A percentile compares a stretch with the other conserved stretches of the same genome.
phyloP scores from a whole-genome alignment of 2,797 vertebrate species.

The Triplophysa yarkandensis region DNA sequence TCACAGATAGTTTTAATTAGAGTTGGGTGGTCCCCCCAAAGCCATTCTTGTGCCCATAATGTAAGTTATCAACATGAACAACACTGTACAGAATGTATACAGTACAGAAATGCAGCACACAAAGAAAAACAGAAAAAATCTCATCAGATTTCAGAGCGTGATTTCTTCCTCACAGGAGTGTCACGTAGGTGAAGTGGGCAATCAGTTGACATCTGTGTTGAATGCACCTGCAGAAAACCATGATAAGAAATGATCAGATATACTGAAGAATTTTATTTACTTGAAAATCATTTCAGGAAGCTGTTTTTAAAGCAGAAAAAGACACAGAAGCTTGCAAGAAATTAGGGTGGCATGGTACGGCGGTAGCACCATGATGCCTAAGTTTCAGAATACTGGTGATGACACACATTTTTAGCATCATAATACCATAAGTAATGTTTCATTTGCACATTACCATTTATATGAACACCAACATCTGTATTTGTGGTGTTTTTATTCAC shows the following conservation, averaged over 20 bases:
- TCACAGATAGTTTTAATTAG: no score
- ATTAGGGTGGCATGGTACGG: no score
- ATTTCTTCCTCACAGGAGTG: slow-evolving; percentile 33
- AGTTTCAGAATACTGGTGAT: no score
- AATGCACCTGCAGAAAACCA: slow-evolving; percentile 8
- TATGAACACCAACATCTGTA: no score
- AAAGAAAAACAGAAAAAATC: slow-evolving; percentile 18
- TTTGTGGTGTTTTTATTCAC: no score
- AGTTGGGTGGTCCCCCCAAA: background rate
- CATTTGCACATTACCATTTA: no score
- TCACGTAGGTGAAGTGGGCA: slow-evolving; percentile 10
- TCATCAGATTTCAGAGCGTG: slow-evolving; percentile 32
- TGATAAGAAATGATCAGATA: slow-evolving; percentile 25
- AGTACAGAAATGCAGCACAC: slow-evolving; percentile 17
- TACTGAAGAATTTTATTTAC: slow-evolving; percentile 7
- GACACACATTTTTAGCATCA: no score
- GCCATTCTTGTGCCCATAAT: background rate
- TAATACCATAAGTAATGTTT: no score
- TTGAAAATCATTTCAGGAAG: background rate
- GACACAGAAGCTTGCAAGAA: slow-evolving; percentile 28
- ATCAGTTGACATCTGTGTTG: slow-evolving; percentile 11
- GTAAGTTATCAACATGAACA: background rate
- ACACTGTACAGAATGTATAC: background rate
- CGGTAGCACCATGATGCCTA: no score
- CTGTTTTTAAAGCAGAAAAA: background rate